Evolutionary conservation across 2,113 vertebrate species (phyloP), one percentile per base, ranked within the genome.

Genomic region (Sapajus apella): DNA sequence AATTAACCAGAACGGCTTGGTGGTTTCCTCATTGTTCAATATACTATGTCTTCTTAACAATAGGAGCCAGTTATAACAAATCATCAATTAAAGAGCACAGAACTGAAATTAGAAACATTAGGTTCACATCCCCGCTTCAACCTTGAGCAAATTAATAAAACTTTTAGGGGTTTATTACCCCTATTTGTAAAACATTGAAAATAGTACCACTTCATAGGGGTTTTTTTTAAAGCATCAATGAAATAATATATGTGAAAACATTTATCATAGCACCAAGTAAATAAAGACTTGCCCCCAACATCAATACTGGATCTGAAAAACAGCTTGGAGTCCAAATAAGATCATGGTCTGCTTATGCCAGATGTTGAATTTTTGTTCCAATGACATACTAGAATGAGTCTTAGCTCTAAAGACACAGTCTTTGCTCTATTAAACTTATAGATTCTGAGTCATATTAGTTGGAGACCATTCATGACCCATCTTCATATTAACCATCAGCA

Each of bases 191-290:
- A 88, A 85, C 58, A 55, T 12, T 83, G 13, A 73, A 90, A 91
- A 75, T 35, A 64, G 40, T 70, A 84, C 52, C 55, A 82, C 40
- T 16, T 95, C 55, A 68, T 14, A 91, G 10, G 27, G 17, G 21
- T 6, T 43, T 55, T 40, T 56, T 84, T 73, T 81, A 50, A 86
- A 94, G 50, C 45, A 85, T 86, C 66, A 88, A 52, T 87, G 40
- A 35, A 30, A 61, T 43, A 83, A 52, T 91, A 80, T 56, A 77
- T 75, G 47, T 79, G 76, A 96, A 97, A 90, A 81, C 35, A 73
- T 32, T 92, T 40, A 92, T 5, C 52, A 66, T 21, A 21, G n/a
- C 88, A 40, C 27, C 81, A 96, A 68, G 20, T 77, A 86, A 92
- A 75, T 86, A 87, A 81, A 96, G 55, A 73, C 30, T 75, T 94